Evolutionary conservation across 2,797 vertebrate species (phyloP), one percentile per base, ranked within the genome.

Genomic region (Cryptoprocta ferox): DNA sequence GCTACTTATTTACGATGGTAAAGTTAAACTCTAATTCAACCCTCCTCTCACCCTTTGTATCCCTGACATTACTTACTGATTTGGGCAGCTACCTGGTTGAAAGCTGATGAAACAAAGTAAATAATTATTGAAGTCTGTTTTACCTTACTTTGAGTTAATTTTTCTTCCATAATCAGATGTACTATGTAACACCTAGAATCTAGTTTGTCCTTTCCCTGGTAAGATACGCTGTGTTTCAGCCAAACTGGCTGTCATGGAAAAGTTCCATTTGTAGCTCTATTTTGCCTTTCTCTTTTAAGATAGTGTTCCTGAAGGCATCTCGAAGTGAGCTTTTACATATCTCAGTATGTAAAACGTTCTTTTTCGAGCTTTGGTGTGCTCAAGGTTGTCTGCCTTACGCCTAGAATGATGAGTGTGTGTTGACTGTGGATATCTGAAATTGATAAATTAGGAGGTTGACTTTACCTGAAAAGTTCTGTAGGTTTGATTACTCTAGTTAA

Each of bases 401-500:
- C 7, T 53, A 37, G 9, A 53, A 71, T 50, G 28, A n/a, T 71
- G 26, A 14, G 63, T 56, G 35, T 87, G 76, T 79, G 3, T 80
- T 73, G 15, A 80, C 61, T 45, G 37, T 88, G 9, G 9, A 3
- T 80, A 68, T 63, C 56, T 75, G 85, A 95, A 89, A 85, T 78
- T 93, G 35, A n/a, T 75, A 78, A 45, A 66, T 92, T 30, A 78
- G 24, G 24, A 84, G 79, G 14, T 39, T 76, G 30, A 70, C 35
- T 94, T 65, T 30, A 79, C 28, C 75, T 97, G 82, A 90, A 94
- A 94, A 91, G 83, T 92, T 80, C 50, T 88, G 16, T 95, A 91
- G 32, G 35, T 93, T 86, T 91, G 70, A 91, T 96, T 83, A 90
- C 16, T 90, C 16, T 89, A 35, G 76, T 90, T 97, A 89, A 95